phyloP scores from a whole-genome alignment of 2,888 invertebrate species.

The Sympetrum striolatum region DNA sequence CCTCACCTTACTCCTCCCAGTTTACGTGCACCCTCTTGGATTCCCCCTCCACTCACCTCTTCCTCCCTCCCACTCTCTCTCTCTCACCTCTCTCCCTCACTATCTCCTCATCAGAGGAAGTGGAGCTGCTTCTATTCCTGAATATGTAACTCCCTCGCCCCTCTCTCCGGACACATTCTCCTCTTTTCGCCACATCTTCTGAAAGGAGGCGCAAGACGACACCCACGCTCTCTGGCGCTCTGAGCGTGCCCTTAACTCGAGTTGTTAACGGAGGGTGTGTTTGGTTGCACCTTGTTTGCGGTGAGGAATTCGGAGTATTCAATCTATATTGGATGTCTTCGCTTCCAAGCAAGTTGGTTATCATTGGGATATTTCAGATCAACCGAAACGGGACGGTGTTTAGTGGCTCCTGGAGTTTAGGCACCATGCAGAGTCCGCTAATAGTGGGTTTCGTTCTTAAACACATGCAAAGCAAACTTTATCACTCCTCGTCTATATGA shows the following conservation, averaged over 20 bases:
- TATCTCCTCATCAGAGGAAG: neutral
- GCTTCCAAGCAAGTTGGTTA: too few relatives aligned
- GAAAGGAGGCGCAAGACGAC: neutral
- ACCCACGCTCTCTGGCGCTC: slow-evolving; percentile 9
- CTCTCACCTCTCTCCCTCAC: neutral
- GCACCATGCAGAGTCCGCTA: too few relatives aligned
- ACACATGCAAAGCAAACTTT: too few relatives aligned
- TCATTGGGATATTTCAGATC: too few relatives aligned
- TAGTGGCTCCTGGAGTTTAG: too few relatives aligned
- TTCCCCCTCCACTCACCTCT: neutral
- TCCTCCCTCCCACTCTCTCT: neutral
- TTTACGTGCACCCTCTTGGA: neutral
- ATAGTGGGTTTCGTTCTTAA: too few relatives aligned
- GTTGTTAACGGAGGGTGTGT: neutral
- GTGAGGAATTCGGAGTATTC: neutral
- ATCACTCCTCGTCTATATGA: too few relatives aligned
- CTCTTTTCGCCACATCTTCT: neutral
- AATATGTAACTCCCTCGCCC: slow-evolving; percentile 13
- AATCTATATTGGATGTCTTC: neutral
- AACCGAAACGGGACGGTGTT: too few relatives aligned
- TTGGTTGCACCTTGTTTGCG: neutral
- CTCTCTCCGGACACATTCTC: neutral
- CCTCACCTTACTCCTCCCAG: neutral
- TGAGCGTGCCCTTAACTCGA: neutral
- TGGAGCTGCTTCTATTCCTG: slow-evolving; percentile 35